Conservation (phyloP, 2,797 vertebrate genomes). For the Glyptemys insculpta region DNA sequence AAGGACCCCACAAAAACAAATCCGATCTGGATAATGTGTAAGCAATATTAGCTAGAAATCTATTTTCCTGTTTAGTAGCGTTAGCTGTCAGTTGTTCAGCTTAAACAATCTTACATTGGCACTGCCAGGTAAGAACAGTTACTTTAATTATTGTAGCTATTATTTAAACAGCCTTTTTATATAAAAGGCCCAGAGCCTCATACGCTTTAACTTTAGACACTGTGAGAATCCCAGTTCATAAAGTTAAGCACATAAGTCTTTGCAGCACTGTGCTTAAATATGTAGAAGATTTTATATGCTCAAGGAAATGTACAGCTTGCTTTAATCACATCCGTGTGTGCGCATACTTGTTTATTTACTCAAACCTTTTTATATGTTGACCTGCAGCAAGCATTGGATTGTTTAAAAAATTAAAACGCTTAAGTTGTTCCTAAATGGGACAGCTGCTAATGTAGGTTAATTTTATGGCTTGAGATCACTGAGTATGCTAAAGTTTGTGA, state of each 20-base stretch:
- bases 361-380: background rate
- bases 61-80: background rate
- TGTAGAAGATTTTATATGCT: background rate
- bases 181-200: background rate
- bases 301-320: background rate
- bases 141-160: background rate
- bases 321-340: accelerated
- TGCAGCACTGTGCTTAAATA: accelerated
- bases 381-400: background rate
- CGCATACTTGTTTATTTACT: background rate
- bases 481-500: conserved; percentile 21
- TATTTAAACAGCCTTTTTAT: background rate
- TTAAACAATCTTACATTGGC: background rate
- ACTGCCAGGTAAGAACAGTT: background rate
- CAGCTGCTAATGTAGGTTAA: background rate
- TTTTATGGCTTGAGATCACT: conserved; percentile 45
- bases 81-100: background rate
- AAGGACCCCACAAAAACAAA: background rate
- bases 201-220: background rate
- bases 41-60: background rate
- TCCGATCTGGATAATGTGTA: background rate
- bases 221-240: background rate
- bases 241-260: background rate
- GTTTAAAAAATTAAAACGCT: background rate
- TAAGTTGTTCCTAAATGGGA: background rate